Conservation (phyloP, 2,888 invertebrate genomes). For the Lymantria dispar region DNA sequence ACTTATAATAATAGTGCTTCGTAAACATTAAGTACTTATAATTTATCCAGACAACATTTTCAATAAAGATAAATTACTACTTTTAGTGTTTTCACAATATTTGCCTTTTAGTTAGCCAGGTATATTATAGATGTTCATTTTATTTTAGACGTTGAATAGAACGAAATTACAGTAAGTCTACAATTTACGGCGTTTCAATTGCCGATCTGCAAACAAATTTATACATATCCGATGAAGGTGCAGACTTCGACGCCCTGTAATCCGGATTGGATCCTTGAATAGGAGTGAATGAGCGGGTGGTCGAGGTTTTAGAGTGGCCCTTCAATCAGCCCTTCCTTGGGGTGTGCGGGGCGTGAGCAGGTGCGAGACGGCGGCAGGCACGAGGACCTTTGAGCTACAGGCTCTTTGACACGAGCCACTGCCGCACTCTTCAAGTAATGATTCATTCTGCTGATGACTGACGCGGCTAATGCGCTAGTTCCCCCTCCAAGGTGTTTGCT, state of each 20-base stretch:
- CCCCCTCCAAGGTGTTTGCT: conserved; percentile 61
- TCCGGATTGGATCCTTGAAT: conserved; percentile 80
- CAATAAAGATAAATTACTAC: conserved; percentile 19
- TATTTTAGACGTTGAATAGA: conserved; percentile 54
- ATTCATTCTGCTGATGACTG: conserved; percentile 82
- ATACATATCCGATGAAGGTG: conserved; percentile 80
- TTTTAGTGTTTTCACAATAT: conserved; percentile 15
- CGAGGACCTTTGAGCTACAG: conserved; percentile 78
- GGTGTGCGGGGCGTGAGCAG: conserved; percentile 48
- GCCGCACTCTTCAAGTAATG: conserved; percentile 82
- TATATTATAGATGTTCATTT: conserved; percentile 42
- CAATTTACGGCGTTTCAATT: conserved; percentile 69
- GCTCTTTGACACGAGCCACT: conserved; percentile 82
- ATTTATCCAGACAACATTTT: neutral
- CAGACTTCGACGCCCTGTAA: conserved; percentile 79
- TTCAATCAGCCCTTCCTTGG: conserved; percentile 79
- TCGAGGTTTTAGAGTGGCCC: conserved; percentile 80
- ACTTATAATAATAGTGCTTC: no score
- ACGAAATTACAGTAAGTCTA: conserved; percentile 62
- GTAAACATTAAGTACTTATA: neutral
- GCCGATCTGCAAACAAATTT: conserved; percentile 68
- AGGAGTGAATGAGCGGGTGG: conserved; percentile 78
- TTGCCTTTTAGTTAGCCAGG: conserved; percentile 32
- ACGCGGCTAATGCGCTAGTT: conserved; percentile 76
- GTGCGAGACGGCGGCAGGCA: conserved; percentile 40